These are phyloP conservation scores for Nyctibius bracteatus DNA, from an alignment of 2,113 vertebrate genomes.

Conservation along the genomic window DNA sequence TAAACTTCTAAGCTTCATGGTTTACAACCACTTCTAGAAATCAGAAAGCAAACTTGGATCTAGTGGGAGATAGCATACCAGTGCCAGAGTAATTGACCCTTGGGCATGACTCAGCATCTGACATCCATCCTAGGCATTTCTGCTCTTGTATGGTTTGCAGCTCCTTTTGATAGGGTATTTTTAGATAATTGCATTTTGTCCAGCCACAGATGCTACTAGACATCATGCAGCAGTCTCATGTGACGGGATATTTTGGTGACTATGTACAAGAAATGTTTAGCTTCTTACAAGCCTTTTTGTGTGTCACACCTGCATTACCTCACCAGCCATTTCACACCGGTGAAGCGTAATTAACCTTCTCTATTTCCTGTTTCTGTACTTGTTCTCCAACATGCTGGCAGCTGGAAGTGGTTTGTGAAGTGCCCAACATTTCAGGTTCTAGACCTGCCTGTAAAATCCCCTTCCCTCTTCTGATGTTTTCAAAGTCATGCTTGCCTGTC, in stretches of 20 bases:
- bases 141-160: not conserved
- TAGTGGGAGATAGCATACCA: not conserved
- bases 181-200: not conserved
- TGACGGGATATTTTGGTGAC: not conserved
- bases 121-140: not conserved
- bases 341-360: not conserved
- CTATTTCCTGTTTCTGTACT: not conserved
- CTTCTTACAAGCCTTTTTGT: not conserved
- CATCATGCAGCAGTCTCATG: rapidly evolving
- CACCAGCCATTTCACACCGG: not conserved
- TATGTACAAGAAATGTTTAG: not conserved
- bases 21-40: not conserved
- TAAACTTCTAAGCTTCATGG: not conserved
- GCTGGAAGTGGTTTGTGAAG: not conserved
- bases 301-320: constrained; percentile 10
- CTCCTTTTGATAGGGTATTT: not conserved
- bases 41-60: not conserved
- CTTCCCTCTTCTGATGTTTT: not conserved
- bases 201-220: not conserved
- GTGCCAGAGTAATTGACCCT: not conserved
- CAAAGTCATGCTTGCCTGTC: not conserved
- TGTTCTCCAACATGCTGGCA: not conserved
- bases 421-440: not conserved
- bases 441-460: not conserved
- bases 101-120: not conserved